Evolutionary conservation across 2,888 invertebrate genomes (phyloP).

Genomic region (Synanthedon myopaeformis): DNA sequence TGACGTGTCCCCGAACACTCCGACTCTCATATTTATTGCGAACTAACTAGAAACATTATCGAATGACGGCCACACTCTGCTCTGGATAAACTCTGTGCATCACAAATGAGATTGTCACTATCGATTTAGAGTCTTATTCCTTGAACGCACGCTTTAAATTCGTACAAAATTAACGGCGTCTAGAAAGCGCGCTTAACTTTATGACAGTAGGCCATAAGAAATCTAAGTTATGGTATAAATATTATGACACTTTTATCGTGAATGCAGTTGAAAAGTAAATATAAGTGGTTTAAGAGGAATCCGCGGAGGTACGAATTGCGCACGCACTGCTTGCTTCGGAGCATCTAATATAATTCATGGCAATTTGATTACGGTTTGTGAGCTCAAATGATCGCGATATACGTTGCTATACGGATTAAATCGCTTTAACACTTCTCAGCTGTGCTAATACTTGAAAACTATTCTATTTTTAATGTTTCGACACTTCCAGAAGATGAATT

Average conservation of each 20-base stretch:
- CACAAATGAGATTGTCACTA: conserved; percentile 21
- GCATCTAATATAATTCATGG: conserved; percentile 29
- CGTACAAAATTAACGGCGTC: conserved; percentile 14
- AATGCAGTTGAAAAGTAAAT: conserved; percentile 59
- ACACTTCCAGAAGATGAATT: too few relatives aligned
- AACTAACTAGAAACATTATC: conserved; percentile 67
- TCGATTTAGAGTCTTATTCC: conserved; percentile 43
- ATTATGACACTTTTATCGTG: conserved; percentile 67
- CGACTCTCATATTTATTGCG: conserved; percentile 63
- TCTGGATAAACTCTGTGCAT: conserved; percentile 37
- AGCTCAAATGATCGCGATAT: conserved; percentile 26
- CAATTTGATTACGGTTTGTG: conserved; percentile 32
- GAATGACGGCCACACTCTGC: conserved; percentile 45
- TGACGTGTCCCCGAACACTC: conserved; percentile 27
- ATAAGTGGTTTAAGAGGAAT: conserved; percentile 31
- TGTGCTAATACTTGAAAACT: too few relatives aligned
- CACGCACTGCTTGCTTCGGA: conserved; percentile 20
- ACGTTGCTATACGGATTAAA: background rate
- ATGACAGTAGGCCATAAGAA: conserved; percentile 61
- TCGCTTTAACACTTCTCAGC: too few relatives aligned
- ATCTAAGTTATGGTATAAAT: conserved; percentile 63
- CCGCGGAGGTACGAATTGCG: conserved; percentile 34
- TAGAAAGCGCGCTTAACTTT: conserved; percentile 56
- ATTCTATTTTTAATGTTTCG: too few relatives aligned
- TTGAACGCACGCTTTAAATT: conserved; percentile 31